Base-by-base conservation (phyloP, 2,888 invertebrate species). In the Peribatodes rhomboidaria region DNA sequence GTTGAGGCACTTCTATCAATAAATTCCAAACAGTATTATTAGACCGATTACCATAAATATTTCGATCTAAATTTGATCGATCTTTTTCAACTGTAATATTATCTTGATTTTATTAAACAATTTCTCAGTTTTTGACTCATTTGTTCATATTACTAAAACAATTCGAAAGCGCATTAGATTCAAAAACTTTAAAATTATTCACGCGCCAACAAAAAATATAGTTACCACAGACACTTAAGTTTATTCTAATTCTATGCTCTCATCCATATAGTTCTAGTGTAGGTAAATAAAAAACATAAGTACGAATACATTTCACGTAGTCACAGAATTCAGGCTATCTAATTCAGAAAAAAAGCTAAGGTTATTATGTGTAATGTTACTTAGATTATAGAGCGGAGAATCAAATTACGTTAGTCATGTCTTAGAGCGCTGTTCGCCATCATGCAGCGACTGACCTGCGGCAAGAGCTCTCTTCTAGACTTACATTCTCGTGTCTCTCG, bases 351-450 rank as follows among this genome's bases (percentile, higher is more conserved):
- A n/a, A 87, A 82, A 60, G 41, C 75, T 75, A 57, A 62, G 60
- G 76, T 76, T 81, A 82, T 83, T 81, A 84, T 84, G 76, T 83
- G 79, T 88, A 88, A 89, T 90, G 84, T 80, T 78, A 74, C 81
- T 82, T 79, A 87, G 83, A 90, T 90, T 90, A 87, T 79, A 87
- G 83, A 82, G 83, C 81, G 78, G 80, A 76, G 74, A 77, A 79
- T 78, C 80, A 85, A 89, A 89, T 89, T 89, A 86, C 80, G 81
- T 86, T 83, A 86, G 82, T 79, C 83, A 86, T 82, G 76, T 85
- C 82, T 82, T 81, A 81, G 80, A 82, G 82, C 79, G 84, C 83
- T 85, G 85, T 84, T 82, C 84, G 81, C 79, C 67, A 76, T 78
- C 79, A 73, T 83, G 78, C 84, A 85, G 69, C 76, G 64, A 33